Evolutionary conservation across 92 coral and sea anemone species (phyloP), one percentile per base, ranked within the genome.

Genomic region (Pocillopora meandrina): DNA sequence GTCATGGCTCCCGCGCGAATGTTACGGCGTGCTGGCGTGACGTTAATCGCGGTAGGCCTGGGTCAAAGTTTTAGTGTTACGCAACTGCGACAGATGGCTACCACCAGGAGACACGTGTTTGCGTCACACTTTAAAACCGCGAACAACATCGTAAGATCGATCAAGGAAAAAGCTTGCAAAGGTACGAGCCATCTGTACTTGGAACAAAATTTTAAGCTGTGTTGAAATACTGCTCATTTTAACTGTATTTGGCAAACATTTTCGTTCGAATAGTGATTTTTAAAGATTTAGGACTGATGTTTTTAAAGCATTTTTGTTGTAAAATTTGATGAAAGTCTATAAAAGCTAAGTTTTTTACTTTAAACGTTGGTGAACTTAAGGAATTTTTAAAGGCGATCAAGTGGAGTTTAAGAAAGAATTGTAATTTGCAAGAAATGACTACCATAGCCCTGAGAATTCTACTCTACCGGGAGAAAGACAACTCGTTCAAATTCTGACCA

Each of bases 21-120:
- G 36, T 88, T 93, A 20, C 80, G 90, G 56, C 74, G 87, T 19
- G 72, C 82, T 36, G 92, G 91, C 36, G 81, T 83, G 26, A 49
- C 57, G 0, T 61, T 93, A n/a, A 75, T 91, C 49, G 49, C 91
- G 2, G 81, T 91, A 12, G 97, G 95, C 31, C 7, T 86, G 20
- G 95, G 95, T 1, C 67, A 35, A n/a, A 35, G 62, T 0, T 91
- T 18, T 36, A 80, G 75, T 66, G 56, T 87, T n/a, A 56, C 72
- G 9, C 91, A 93, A 65, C 76, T 93, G 35, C 77, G 86, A 33
- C 90, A 87, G 73, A 86, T 93, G 52, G 97, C 97, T 74, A 79
- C 93, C 17, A 90, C 87, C 26, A 83, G 83, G 79, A 73, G 85
- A 77, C 26, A 67, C 56, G 88, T 91, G 6, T 58, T 93, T 56